Percentiles rank a stretch among this genome's conserved stretches.
phyloP scores from a whole-genome alignment of 2,888 invertebrate species.

The Strigamia crassipes region DNA sequence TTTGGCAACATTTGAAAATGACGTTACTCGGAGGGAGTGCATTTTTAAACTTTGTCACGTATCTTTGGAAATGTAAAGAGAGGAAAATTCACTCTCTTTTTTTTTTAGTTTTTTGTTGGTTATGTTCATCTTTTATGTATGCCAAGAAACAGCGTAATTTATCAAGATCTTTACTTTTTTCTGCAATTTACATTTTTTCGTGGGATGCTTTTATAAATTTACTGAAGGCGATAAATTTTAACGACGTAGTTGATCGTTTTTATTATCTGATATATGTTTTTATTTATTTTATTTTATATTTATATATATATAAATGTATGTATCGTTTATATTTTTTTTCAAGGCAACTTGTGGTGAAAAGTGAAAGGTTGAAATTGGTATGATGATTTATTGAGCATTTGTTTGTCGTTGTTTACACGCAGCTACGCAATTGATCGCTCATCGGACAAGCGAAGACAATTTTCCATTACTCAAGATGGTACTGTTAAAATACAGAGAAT shows the following conservation, averaged over 20 bases:
- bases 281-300: neutral
- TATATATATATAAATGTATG: neutral
- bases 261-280: neutral
- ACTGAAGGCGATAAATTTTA: slow-evolving; percentile 21
- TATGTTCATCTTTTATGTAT: slow-evolving; percentile 42
- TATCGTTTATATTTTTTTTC: neutral
- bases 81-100: neutral
- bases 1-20: neutral
- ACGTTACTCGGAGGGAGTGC: neutral
- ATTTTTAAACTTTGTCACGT: slow-evolving; percentile 35
- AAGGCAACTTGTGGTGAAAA: neutral
- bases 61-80: slow-evolving; percentile 13
- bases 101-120: neutral
- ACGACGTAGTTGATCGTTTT: slow-evolving; percentile 12
- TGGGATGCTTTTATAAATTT: slow-evolving; percentile 31
- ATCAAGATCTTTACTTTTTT: slow-evolving; percentile 9
- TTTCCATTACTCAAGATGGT: slow-evolving; percentile 91
- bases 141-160: slow-evolving; percentile 32
- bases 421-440: slow-evolving; percentile 84
- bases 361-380: neutral
- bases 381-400: slow-evolving; percentile 18
- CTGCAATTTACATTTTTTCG: slow-evolving; percentile 13
- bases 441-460: slow-evolving; percentile 90
- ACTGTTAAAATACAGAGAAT: slow-evolving; percentile 91
- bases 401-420: neutral